These are phyloP conservation scores for Empidonax alnorum DNA, from an alignment of 2,113 vertebrate genomes.

Conservation along the genomic window DNA sequence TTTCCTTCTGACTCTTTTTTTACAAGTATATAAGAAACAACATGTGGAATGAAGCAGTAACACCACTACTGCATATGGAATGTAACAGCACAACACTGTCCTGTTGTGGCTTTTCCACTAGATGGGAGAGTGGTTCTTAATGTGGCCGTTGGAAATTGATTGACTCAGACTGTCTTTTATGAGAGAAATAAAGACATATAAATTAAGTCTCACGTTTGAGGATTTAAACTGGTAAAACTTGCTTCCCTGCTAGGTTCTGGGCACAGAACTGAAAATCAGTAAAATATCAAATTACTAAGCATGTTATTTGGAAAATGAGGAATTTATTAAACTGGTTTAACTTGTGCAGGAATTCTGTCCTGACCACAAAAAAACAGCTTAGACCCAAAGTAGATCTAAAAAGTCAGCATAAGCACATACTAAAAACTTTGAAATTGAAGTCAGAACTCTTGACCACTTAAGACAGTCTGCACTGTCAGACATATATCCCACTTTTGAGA, in stretches of 20 bases:
- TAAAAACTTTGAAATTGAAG: background rate
- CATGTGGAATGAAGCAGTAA: background rate
- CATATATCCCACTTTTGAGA: background rate
- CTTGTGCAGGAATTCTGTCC: background rate
- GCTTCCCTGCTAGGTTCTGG: background rate
- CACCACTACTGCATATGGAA: background rate
- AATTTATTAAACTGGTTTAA: background rate
- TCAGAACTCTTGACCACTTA: background rate
- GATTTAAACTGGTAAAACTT: background rate
- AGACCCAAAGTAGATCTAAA: background rate
- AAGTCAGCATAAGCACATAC: background rate
- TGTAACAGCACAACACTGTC: background rate
- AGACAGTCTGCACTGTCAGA: background rate
- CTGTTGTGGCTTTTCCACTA: background rate
- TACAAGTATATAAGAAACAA: background rate
- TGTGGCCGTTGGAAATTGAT: background rate
- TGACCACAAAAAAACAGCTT: background rate
- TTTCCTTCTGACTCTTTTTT: background rate
- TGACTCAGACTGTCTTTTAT: background rate
- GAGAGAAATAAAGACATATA: background rate
- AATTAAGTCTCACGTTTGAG: background rate
- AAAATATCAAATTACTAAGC: background rate
- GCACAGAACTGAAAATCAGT: background rate
- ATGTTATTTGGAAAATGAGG: background rate
- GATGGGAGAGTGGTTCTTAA: background rate